Evolutionary conservation across 2,113 vertebrate species (phyloP).

Genomic region (Callipepla californica): DNA sequence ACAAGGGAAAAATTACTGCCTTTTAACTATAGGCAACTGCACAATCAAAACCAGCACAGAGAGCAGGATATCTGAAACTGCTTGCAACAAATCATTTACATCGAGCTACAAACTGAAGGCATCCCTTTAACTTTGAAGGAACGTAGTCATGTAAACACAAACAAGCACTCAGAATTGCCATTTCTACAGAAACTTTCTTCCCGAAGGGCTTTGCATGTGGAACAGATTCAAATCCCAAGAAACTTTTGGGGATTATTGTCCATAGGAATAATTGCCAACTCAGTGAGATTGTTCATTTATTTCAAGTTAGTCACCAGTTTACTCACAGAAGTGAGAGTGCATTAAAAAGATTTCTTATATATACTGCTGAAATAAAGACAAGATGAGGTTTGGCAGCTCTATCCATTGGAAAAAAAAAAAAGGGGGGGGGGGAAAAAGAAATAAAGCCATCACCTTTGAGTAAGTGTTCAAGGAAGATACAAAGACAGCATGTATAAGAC

Average conservation of each 20-base stretch:
- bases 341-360: neutral
- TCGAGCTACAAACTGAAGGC: neutral
- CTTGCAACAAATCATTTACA: neutral
- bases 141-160: neutral
- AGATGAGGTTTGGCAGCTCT: neutral
- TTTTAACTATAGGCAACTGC: constrained; percentile 31
- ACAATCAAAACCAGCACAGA: neutral
- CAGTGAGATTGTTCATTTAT: constrained; percentile 44
- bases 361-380: neutral
- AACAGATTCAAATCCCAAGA: constrained; percentile 7
- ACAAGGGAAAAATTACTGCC: neutral
- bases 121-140: neutral
- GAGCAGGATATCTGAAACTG: neutral
- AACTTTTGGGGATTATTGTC: neutral
- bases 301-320: constrained; percentile 37
- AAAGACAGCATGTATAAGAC: neutral
- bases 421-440: neutral
- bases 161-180: neutral
- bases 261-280: neutral
- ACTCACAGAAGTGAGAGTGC: neutral
- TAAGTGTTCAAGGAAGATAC: neutral
- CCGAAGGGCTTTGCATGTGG: neutral
- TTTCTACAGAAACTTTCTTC: neutral
- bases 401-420: neutral
- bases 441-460: neutral